Percentiles rank a stretch among this genome's conserved stretches.
Conservation (phyloP, 1,140 invertebrate genomes). For the Diprion similis region DNA sequence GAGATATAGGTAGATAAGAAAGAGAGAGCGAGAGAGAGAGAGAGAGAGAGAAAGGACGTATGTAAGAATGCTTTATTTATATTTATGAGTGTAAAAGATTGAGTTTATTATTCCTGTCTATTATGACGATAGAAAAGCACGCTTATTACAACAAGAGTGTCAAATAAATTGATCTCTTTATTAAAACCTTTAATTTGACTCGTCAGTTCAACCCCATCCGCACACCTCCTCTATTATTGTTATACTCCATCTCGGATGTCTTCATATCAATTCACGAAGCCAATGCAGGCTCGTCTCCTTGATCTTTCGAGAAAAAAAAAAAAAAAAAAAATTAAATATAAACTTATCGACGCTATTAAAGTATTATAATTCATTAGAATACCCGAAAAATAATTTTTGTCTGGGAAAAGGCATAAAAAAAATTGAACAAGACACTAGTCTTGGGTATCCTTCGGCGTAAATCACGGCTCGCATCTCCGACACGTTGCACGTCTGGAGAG, state of each 20-base stretch:
- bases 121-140: constrained; percentile 56
- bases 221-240: constrained; percentile 16
- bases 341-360: too few species aligned
- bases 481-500: constrained; percentile 5
- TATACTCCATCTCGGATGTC: not conserved
- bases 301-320: not conserved
- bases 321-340: not conserved
- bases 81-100: constrained; percentile 52
- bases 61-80: constrained; percentile 51
- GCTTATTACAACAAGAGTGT: constrained; percentile 59
- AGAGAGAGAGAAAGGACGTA: not conserved
- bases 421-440: not conserved
- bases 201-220: constrained; percentile 3
- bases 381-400: too few species aligned
- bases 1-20: constrained; percentile 23
- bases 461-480: not conserved
- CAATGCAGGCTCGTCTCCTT: not conserved
- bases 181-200: constrained; percentile 31
- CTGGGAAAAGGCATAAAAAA: too few species aligned
- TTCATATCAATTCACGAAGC: not conserved
- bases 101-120: constrained; percentile 55
- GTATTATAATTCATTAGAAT: too few species aligned
- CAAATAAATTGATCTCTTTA: constrained; percentile 62
- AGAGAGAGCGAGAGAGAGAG: constrained; percentile 26
- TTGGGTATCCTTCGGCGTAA: not conserved